Percentiles rank a stretch among this genome's conserved stretches.
Conservation (phyloP, 2,113 vertebrate genomes). For the Cynocephalus volans region DNA sequence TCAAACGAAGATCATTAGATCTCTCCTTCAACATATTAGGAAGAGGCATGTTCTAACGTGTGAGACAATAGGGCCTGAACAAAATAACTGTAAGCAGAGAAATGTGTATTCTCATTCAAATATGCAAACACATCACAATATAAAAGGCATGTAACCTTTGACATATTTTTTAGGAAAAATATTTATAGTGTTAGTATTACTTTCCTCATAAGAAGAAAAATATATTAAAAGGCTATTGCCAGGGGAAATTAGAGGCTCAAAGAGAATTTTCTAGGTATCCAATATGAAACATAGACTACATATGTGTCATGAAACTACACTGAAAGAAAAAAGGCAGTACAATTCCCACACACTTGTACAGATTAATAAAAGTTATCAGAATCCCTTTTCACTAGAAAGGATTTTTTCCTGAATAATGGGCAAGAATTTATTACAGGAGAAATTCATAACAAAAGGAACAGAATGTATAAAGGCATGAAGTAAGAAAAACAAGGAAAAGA, state of each 20-base stretch:
- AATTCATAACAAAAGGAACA: background rate
- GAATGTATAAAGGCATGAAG: background rate
- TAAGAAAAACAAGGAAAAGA: background rate
- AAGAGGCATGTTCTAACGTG: background rate
- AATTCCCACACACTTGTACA: background rate
- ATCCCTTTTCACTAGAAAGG: slow-evolving; percentile 3
- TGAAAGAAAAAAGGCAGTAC: background rate
- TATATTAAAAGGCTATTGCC: background rate
- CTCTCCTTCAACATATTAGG: background rate
- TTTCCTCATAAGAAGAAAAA: slow-evolving; percentile 1
- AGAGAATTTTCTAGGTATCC: slow-evolving; percentile 26
- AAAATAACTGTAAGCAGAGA: slow-evolving; percentile 37
- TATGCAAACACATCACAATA: background rate
- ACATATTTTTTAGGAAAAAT: background rate
- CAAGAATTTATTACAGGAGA: background rate
- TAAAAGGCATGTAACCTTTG: background rate
- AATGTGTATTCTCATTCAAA: slow-evolving; percentile 7
- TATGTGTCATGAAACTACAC: slow-evolving; percentile 4
- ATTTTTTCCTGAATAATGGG: background rate
- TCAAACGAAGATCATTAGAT: slow-evolving; percentile 20
- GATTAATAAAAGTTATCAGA: background rate
- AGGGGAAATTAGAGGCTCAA: background rate
- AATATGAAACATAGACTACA: background rate
- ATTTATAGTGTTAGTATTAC: background rate
- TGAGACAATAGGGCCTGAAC: background rate